These are phyloP conservation scores for Trichogramma evanescens DNA, from an alignment of 2,888 invertebrate species.

Conservation along the genomic window DNA sequence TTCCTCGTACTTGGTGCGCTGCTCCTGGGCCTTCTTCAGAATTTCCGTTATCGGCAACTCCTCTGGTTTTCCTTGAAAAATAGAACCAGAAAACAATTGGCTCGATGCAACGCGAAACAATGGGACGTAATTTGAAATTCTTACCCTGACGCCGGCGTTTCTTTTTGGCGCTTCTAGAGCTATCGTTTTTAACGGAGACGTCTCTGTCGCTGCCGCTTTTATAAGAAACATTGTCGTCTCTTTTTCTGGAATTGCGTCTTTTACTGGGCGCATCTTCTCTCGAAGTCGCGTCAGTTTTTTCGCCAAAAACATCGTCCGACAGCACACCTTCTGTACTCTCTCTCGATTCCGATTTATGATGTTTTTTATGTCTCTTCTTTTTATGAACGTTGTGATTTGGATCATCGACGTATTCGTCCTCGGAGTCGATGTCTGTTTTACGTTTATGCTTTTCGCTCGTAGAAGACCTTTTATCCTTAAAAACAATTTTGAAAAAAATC, in stretches of 20 bases:
- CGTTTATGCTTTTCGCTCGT: constrained; percentile 6
- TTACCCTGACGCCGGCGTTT: constrained; percentile 4
- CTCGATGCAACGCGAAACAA: too few relatives aligned
- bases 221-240: constrained; percentile 14
- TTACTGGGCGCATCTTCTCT: constrained; percentile 4
- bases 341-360: constrained; percentile 11
- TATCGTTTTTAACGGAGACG: constrained; percentile 9
- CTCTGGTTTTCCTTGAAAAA: constrained; percentile 9
- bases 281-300: constrained; percentile 15
- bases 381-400: constrained; percentile 1
- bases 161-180: not conserved
- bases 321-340: constrained; percentile 10
- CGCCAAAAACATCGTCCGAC: constrained; percentile 12
- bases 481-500: not conserved
- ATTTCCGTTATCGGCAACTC: constrained; percentile 43
- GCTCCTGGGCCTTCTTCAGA: constrained; percentile 35
- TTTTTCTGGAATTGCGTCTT: constrained; percentile 9
- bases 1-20: constrained; percentile 35
- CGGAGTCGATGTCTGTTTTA: constrained; percentile 16
- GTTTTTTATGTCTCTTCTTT: constrained; percentile 11
- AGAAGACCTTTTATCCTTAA: not conserved
- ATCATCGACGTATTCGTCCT: constrained; percentile 15
- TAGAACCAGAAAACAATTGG: too few relatives aligned
- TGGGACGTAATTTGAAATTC: not conserved
- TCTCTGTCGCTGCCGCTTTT: constrained; percentile 4